Percentiles rank a stretch among this genome's conserved stretches.
Evolutionary conservation across 2,888 invertebrate species (phyloP).

Genomic region (Epirrhoe tristata): DNA sequence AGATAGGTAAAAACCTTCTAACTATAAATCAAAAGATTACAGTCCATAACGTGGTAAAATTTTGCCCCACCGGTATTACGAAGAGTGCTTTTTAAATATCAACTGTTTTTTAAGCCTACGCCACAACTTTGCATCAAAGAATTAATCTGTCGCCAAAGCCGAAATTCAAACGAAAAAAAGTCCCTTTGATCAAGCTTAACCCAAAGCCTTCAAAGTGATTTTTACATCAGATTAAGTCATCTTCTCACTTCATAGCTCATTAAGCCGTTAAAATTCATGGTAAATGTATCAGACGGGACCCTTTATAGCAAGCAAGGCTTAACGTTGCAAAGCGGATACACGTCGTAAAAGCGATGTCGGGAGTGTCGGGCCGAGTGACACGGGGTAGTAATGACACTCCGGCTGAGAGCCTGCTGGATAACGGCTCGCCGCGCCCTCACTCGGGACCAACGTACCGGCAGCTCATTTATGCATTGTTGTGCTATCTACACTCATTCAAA

Average conservation of each 20-base stretch:
- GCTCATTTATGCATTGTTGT: conserved; percentile 29
- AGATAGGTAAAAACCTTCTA: too few species aligned
- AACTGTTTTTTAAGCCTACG: neutral
- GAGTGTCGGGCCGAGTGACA: conserved; percentile 45
- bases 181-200: conserved; percentile 20
- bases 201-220: conserved; percentile 35
- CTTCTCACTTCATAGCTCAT: conserved; percentile 45
- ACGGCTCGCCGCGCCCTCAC: conserved; percentile 17
- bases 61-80: neutral
- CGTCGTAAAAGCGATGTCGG: conserved; percentile 64
- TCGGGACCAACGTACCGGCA: conserved; percentile 20
- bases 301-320: conserved; percentile 52
- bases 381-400: conserved; percentile 43
- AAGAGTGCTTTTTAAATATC: neutral
- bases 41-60: too few species aligned
- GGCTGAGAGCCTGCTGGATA: conserved; percentile 26
- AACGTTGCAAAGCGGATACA: conserved; percentile 61
- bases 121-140: neutral
- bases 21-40: too few species aligned
- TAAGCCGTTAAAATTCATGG: conserved; percentile 55
- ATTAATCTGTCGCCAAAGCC: neutral
- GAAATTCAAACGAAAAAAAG: neutral
- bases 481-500: conserved; percentile 21
- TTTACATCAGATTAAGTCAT: conserved; percentile 43
- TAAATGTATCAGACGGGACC: conserved; percentile 54